Percentiles rank a stretch among this genome's conserved stretches.
Conservation (phyloP, 1,140 invertebrate genomes). For the Aphaenogaster floridana region DNA sequence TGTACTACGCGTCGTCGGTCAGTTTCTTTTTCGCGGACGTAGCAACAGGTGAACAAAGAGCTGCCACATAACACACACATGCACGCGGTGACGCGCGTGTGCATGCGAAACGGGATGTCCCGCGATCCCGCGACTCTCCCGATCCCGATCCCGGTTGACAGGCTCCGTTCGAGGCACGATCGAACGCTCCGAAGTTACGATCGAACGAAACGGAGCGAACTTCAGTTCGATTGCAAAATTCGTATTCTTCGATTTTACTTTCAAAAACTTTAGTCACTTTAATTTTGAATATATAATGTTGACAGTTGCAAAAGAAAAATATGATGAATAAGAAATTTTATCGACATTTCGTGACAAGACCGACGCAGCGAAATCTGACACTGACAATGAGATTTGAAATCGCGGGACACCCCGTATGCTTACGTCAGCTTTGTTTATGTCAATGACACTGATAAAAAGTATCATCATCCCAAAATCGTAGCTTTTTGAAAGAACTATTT, state of each 20-base stretch:
- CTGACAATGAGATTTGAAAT: neutral
- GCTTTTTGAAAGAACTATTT: neutral
- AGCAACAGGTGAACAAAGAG: slow-evolving; percentile 82
- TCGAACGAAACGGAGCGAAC: neutral
- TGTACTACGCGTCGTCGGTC: slow-evolving; percentile 82
- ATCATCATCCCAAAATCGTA: neutral
- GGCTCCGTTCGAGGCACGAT: neutral
- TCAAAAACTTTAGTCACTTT: neutral
- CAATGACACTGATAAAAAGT: neutral
- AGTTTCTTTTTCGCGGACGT: slow-evolving; percentile 81
- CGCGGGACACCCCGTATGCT: slow-evolving; percentile 13
- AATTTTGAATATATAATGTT: neutral
- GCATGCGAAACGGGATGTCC: slow-evolving; percentile 1
- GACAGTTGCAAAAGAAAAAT: neutral
- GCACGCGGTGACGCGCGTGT: neutral
- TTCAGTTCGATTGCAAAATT: neutral
- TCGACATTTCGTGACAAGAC: neutral
- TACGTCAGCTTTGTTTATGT: slow-evolving; percentile 3
- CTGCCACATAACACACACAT: neutral
- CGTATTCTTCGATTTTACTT: neutral
- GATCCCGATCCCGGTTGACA: neutral
- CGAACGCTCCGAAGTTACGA: neutral
- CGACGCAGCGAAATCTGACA: neutral
- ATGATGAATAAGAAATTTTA: neutral
- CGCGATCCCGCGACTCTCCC: neutral